These are phyloP conservation scores for Arge pagana DNA, from an alignment of 2,888 invertebrate genomes.

Conservation along the genomic window DNA sequence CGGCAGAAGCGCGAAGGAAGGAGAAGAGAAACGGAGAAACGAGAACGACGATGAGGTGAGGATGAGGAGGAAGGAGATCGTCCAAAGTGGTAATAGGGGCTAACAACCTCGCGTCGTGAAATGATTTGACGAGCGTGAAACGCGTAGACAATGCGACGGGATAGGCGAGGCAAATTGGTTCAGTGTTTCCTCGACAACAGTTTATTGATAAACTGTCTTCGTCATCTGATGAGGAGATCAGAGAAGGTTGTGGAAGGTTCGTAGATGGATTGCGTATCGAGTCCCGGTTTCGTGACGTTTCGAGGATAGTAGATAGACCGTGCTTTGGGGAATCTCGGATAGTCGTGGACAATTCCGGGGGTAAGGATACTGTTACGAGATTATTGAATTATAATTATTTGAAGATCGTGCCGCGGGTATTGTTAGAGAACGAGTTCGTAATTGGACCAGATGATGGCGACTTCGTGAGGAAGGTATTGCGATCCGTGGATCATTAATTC, in stretches of 20 bases:
- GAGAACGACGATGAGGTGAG: too few relatives aligned
- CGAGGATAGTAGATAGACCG: too few relatives aligned
- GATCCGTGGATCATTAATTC: constrained; percentile 18
- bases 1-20: too few relatives aligned
- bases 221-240: background rate
- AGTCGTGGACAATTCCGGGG: too few relatives aligned
- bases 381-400: constrained; percentile 18
- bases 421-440: background rate
- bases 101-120: constrained; percentile 16
- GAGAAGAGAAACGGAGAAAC: too few relatives aligned
- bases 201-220: constrained; percentile 5
- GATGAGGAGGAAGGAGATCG: too few relatives aligned
- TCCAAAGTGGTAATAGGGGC: background rate
- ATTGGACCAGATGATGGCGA: constrained; percentile 13
- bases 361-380: constrained; percentile 16
- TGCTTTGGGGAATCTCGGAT: too few relatives aligned
- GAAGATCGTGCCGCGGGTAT: constrained; percentile 5
- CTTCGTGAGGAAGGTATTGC: background rate
- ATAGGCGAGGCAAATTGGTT: constrained; percentile 17
- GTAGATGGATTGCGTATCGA: too few relatives aligned
- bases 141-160: constrained; percentile 13
- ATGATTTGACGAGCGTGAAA: constrained; percentile 23
- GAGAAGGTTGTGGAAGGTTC: background rate
- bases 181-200: constrained; percentile 6
- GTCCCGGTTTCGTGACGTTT: too few relatives aligned